Base-by-base conservation (phyloP, 1,140 invertebrate species). In the Drosophila kohkoa region DNA sequence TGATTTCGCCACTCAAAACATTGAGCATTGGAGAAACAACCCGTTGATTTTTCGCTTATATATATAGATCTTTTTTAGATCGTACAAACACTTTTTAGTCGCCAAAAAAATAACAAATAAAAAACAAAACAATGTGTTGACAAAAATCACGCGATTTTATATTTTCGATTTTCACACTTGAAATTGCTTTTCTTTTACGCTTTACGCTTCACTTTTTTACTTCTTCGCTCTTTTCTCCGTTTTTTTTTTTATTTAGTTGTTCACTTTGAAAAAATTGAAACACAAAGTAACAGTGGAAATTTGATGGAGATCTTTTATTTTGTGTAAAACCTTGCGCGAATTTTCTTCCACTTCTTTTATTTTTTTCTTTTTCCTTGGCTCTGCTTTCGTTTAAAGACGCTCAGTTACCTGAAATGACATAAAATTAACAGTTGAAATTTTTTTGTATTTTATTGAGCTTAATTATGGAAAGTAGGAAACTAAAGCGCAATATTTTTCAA, bases 381-480 rank as follows among this genome's bases (percentile, higher is more conserved):
- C 55, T 16, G 76, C 82, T 87, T 86, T 73, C 41, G 43, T 55
- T 70, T 57, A 45, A 55, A 49, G 54, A 68, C 52, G 46, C 68
- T 63, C 48, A 82, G 70, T 58, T 54, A 66, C 57, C 82, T 87
- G 77, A 6, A 87, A 88, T 16, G 45, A 72, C 16, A 15, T n/a
- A 58, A 60, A 13, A 25, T n/a, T 25, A 59, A 57, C 15, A 55
- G 20, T 25, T 25, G 3, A 25, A 3, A 3, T 25, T 25, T 25
- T 3, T 4, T 25, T 25, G 3, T 25, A 16, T 16, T 16, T 16
- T 16, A 16, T 16, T 16, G 16, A 16, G 16, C 16, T 16, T 16
- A 16, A 16, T 4, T 25, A 4, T 25, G 20, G 3, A 25, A 25
- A 25, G 20, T 4, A 25, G 32, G 6, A 32, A 32, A 32, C 32